A percentile compares a stretch with the other conserved stretches of the same genome.
Conservation (phyloP, 2,113 vertebrate species). For the Limanda limanda region DNA sequence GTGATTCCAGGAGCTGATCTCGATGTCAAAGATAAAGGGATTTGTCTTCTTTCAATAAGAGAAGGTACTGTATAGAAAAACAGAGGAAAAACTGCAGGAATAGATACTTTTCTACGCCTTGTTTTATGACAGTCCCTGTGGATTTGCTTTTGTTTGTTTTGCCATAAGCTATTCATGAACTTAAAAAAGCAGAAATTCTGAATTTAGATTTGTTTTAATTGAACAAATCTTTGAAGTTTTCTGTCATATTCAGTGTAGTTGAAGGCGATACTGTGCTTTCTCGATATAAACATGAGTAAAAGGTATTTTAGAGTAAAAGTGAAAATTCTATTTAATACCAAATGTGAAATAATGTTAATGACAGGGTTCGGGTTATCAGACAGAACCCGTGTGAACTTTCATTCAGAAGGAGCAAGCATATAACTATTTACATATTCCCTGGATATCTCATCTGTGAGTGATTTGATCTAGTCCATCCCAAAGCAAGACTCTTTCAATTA, state of each 20-base stretch:
- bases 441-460: too few species aligned
- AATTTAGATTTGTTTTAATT: not conserved
- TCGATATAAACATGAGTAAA: not conserved
- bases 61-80: too few species aligned
- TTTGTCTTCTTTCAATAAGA: slow-evolving; percentile 16
- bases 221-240: not conserved
- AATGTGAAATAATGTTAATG: not conserved
- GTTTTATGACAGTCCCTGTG: not conserved
- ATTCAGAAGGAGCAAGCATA: too few species aligned
- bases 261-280: not conserved
- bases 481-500: too few species aligned
- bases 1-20: slow-evolving; percentile 1
- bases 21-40: not conserved
- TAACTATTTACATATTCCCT: too few species aligned
- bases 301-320: not conserved
- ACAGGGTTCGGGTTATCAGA: not conserved
- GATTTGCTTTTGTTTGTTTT: not conserved
- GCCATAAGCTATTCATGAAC: not conserved
- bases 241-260: too few species aligned
- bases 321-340: too few species aligned
- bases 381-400: too few species aligned
- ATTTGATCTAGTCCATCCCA: too few species aligned
- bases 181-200: not conserved
- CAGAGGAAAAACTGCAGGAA: not conserved
- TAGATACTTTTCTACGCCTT: too few species aligned